Evolutionary conservation across 2,113 vertebrate genomes (phyloP), one percentile per base, ranked within the genome.

Genomic region (Poecile atricapillus): DNA sequence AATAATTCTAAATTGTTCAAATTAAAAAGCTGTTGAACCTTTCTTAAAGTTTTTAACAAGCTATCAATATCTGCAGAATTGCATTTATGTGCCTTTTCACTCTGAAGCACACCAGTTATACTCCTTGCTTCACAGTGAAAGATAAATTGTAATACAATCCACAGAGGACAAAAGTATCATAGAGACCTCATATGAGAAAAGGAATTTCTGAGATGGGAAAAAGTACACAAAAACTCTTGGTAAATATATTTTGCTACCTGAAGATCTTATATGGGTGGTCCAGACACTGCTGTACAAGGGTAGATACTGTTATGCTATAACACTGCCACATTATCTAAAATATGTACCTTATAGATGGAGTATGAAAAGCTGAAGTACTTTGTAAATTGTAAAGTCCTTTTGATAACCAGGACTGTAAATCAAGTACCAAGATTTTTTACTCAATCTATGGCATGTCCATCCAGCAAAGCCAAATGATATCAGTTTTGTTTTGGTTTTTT

Each of bases 131-230:
- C 71, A 80, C 44, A 91, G 85, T 81, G 83, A 94, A 90, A 97
- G 93, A 82, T 73, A 96, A 96, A 92, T 87, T 94, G 69, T 93
- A 96, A 94, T 89, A 82, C 43, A 84, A 65, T 93, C 77, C 85
- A 91, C 44, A 85, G 73, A 89, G 75, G 90, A 73, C 83, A 91
- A 95, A 96, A 87, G 90, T 89, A 92, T 87, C 50, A 79, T 85
- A 90, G 96, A 94, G 47, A 87, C 41, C 83, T 85, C 19, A 44
- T 77, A 87, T 71, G 53, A 94, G 71, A 93, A 95, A 87, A 25
- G 33, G 84, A 97, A 94, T 87, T 97, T 96, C 71, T 87, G 58
- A 94, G 69, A 60, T 67, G 52, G 93, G 53, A 93, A 89, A 92
- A 80, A n/a, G 13, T 85, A 83, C 67, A n/a, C 18, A 58, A 92